Evolutionary conservation across 1,140 invertebrate species (phyloP).

Genomic region (Euwallacea similis): DNA sequence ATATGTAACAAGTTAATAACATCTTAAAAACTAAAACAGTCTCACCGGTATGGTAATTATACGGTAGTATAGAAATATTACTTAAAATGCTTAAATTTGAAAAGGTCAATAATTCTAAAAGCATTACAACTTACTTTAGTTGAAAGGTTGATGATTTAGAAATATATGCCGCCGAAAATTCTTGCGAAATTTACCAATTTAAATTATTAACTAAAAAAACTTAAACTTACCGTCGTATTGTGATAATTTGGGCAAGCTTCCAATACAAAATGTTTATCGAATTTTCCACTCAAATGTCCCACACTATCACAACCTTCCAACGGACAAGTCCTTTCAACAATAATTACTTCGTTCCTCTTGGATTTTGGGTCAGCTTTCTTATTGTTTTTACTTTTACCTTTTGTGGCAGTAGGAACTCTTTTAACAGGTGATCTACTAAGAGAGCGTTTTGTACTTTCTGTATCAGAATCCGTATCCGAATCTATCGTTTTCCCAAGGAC

Average conservation of each 20-base stretch:
- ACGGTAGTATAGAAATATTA: too few species aligned
- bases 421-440: conserved; percentile 65
- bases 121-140: too few species aligned
- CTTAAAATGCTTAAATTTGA: too few species aligned
- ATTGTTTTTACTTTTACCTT: conserved; percentile 54
- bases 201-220: too few species aligned
- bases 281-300: conserved; percentile 86
- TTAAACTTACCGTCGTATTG: conserved; percentile 68
- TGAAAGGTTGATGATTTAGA: too few species aligned
- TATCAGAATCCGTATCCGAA: conserved; percentile 57
- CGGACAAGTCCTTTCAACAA: conserved; percentile 77
- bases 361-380: conserved; percentile 57
- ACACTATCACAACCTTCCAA: conserved; percentile 85
- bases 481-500: conserved; percentile 55
- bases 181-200: too few species aligned
- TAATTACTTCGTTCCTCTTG: conserved; percentile 53
- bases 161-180: too few species aligned
- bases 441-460: conserved; percentile 58
- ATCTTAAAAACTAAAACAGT: too few species aligned
- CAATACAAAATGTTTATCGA: conserved; percentile 81
- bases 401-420: conserved; percentile 55
- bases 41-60: too few species aligned
- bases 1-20: too few species aligned
- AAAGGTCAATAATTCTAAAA: too few species aligned
- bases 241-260: conserved; percentile 90